These are phyloP conservation scores for Bambusicola thoracicus DNA, from an alignment of 2,113 vertebrate species.

Conservation along the genomic window DNA sequence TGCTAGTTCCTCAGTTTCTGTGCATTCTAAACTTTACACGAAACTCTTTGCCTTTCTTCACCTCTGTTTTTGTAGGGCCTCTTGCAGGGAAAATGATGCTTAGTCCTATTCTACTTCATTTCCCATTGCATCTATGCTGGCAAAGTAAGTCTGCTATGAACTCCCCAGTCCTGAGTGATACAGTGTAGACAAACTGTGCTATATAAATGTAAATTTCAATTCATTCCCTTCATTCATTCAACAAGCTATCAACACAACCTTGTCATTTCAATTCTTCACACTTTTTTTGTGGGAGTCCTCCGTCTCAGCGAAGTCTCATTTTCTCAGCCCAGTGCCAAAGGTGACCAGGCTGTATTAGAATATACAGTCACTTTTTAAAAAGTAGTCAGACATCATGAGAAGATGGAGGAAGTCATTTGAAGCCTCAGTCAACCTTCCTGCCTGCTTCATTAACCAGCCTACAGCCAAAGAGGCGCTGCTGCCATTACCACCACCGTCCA, in stretches of 20 bases:
- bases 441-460: neutral
- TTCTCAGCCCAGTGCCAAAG: slow-evolving; percentile 43
- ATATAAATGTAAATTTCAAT: slow-evolving; percentile 82
- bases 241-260: slow-evolving; percentile 60
- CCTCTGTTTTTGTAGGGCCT: neutral
- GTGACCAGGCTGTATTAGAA: slow-evolving; percentile 31
- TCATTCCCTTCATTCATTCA: slow-evolving; percentile 59
- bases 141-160: neutral
- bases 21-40: neutral
- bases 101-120: neutral
- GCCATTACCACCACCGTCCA: neutral
- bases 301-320: slow-evolving; percentile 36
- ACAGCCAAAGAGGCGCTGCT: neutral
- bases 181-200: slow-evolving; percentile 28
- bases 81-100: neutral
- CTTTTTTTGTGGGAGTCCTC: slow-evolving; percentile 57
- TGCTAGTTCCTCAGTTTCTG: neutral
- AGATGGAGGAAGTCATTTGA: neutral
- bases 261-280: slow-evolving; percentile 79
- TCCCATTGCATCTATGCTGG: neutral
- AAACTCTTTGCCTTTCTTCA: neutral
- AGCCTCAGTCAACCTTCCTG: neutral
- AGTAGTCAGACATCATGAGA: slow-evolving; percentile 6
- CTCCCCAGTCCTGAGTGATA: slow-evolving; percentile 21
- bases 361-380: neutral